Percentiles rank a stretch among this genome's conserved stretches.
phyloP scores from a whole-genome alignment of 2,888 invertebrate genomes.

The Lepidocyrtoides sp. region DNA sequence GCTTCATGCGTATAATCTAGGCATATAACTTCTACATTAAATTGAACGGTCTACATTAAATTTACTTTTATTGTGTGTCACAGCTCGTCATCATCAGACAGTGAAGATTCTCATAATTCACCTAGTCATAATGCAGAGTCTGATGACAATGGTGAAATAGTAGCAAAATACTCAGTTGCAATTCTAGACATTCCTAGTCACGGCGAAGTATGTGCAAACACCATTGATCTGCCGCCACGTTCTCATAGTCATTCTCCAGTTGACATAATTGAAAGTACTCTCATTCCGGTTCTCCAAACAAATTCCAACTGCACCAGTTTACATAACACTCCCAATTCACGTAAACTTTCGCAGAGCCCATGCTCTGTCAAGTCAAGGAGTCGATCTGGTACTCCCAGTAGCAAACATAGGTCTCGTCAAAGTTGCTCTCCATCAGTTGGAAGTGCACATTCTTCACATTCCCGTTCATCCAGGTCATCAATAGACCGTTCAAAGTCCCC shows the following conservation, averaged over 20 bases:
- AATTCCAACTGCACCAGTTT: conserved; percentile 57
- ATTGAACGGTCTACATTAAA: no score
- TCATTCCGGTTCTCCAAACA: conserved; percentile 80
- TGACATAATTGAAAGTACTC: conserved; percentile 78
- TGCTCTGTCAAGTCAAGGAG: conserved; percentile 73
- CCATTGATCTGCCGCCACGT: conserved; percentile 62
- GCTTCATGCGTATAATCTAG: no score
- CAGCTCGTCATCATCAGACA: conserved; percentile 68
- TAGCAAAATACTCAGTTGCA: conserved; percentile 83
- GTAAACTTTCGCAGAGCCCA: conserved; percentile 70
- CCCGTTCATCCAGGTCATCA: conserved; percentile 81
- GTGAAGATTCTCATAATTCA: conserved; percentile 75
- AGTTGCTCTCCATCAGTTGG: conserved; percentile 69
- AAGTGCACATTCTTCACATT: conserved; percentile 71
- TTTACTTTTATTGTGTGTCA: conserved; percentile 20
- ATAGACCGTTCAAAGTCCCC: conserved; percentile 71
- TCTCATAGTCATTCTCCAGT: conserved; percentile 73
- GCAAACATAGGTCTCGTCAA: conserved; percentile 60
- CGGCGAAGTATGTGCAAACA: conserved; percentile 69
- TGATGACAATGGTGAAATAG: conserved; percentile 74
- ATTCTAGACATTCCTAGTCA: conserved; percentile 81
- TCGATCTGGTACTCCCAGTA: conserved; percentile 68
- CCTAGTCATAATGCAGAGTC: conserved; percentile 62
- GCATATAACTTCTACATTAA: no score
- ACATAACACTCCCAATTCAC: conserved; percentile 60